Base-by-base conservation (phyloP, 2,797 vertebrate genomes). In the Falco concolor region DNA sequence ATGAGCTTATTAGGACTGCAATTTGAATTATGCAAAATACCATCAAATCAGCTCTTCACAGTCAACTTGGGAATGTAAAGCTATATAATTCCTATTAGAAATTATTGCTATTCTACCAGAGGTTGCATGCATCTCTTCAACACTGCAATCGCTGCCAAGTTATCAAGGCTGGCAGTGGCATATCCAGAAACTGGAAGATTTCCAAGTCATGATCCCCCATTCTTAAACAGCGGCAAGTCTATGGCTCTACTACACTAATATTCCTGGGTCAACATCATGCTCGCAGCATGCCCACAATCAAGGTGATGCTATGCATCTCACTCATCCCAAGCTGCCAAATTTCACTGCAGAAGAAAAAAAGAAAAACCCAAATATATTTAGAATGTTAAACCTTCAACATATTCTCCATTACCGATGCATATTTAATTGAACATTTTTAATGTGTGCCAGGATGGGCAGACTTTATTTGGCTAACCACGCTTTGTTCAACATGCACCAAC, bases 11-110 rank as follows among this genome's bases (percentile, higher is more conserved):
- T 72, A 50, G 89, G 83, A 64, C 52, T 65, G 64, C 40, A 84
- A 91, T 79, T 65, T 76, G 76, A 90, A 90, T 95, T 88, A 85
- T 92, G 83, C 86, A 93, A 93, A 92, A 73, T 38, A 64, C 40
- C 87, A 69, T 83, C 56, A 79, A 86, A 69, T 20, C 83, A 96
- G 73, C 76, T 86, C 77, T 79, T 89, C 72, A 36, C n/a, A 79
- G 73, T 40, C 79, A 84, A 65, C 59, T 52, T 61, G 86, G 90
- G 83, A 76, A 77, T 22, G 72, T 49, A 69, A 75, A 76, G 53
- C 54, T 57, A 6, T 57, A 15, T 73, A 38, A 94, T 88, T 82
- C 69, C 59, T 72, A 18, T 68, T 64, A n/a, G 89, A 38, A 83
- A 65, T 42, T 23, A 94, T 69, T 65, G 36, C 87, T 82, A 2